Evolutionary conservation across 2,797 vertebrate species (phyloP), one percentile per base, ranked within the genome.

Genomic region (Antrozous pallidus): DNA sequence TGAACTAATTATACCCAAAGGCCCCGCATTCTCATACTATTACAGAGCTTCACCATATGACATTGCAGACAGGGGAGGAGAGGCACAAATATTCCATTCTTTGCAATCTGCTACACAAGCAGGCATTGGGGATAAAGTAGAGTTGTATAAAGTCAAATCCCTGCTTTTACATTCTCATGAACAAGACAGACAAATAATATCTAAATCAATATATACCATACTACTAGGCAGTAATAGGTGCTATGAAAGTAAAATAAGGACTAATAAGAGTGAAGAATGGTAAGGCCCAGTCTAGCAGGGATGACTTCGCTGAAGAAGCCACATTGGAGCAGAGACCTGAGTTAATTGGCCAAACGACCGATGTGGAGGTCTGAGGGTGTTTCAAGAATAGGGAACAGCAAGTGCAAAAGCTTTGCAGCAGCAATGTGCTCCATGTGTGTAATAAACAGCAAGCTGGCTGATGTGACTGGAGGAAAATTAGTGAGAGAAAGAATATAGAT

Each of bases 231-330:
- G 45, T 65, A 63, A 40, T 40, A n/a, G 24, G 24, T 69, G 38
- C 45, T 91, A 24, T 47, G 47, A 80, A 95, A 85, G 67, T 71
- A 71, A 71, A 88, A 36, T 47, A 77, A 90, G 40, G 13, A 47
- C 20, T 8, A 73, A 4, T 47, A 51, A 63, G 47, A 31, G 8
- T 74, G 31, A 54, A 65, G 54, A 81, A 40, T n/a, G 51, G 38
- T 5, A 51, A 51, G 31, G 22, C 70, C 14, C 4, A 33, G 22
- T 22, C 8, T 33, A n/a, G 26, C 26, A 75, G 47, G 26, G 14
- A 73, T 74, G 36, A 45, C 5, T n/a, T 61, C 11, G 12, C 36
- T 70, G 54, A 73, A 80, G 56, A 90, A 26, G 85, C 7, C 28
- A 4, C 16, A 4, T 2, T 5, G 2, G n/a, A 18, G 9, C 47